phyloP scores from a whole-genome alignment of 1,140 invertebrate species.

The Drosophila tani region DNA sequence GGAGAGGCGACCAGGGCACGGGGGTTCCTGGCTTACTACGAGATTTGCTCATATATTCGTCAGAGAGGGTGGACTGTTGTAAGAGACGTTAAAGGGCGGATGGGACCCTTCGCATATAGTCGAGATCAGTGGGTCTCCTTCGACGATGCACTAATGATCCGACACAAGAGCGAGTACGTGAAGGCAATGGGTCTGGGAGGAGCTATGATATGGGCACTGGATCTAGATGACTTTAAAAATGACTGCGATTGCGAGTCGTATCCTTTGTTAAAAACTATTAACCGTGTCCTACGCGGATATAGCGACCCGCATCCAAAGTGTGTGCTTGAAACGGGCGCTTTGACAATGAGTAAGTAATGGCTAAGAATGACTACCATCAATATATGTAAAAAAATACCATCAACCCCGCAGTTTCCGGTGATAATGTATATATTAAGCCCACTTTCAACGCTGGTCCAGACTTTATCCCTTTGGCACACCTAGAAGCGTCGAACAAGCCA shows the following conservation, averaged over 20 bases:
- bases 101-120: conserved; percentile 91
- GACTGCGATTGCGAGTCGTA: conserved; percentile 92
- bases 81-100: conserved; percentile 88
- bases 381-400: background rate
- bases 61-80: conserved; percentile 89
- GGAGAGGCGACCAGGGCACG: conserved; percentile 92
- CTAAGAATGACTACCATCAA: background rate
- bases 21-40: conserved; percentile 94
- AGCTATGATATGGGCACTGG: conserved; percentile 95
- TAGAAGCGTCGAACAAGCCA: conserved; percentile 14
- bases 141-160: conserved; percentile 91
- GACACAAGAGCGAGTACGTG: conserved; percentile 90
- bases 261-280: conserved; percentile 92
- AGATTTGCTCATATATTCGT: conserved; percentile 90
- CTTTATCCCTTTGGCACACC: background rate
- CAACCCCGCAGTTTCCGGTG: conserved; percentile 39
- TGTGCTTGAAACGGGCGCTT: conserved; percentile 62
- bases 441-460: conserved; percentile 41
- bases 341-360: conserved; percentile 67
- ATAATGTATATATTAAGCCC: conserved; percentile 39
- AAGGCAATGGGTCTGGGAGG: conserved; percentile 91
- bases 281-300: conserved; percentile 89
- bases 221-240: conserved; percentile 90
- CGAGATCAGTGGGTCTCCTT: conserved; percentile 94
- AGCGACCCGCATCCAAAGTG: conserved; percentile 80